Evolutionary conservation across 2,113 vertebrate species (phyloP), one percentile per base, ranked within the genome.

Genomic region (Rallus limicola): DNA sequence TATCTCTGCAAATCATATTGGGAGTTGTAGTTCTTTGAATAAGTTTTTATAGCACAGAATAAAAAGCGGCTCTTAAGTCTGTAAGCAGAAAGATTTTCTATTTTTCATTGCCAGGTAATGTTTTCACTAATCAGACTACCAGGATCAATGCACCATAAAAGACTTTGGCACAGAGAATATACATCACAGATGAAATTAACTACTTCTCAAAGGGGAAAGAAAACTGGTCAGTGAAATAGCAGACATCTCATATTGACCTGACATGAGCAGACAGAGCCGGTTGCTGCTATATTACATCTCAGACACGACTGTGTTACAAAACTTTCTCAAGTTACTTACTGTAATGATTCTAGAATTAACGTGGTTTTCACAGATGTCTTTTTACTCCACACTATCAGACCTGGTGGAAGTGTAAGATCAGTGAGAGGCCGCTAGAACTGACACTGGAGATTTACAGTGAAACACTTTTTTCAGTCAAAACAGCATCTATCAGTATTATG

Each of bases 31-130:
- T 71, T 91, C 79, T 90, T 95, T 5, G 15, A 94, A 18, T 50
- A 93, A 91, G 50, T 70, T 95, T 94, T 95, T 82, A 65, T 31
- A 91, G 21, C 26, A 63, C 3, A 68, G 64, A 96, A 78, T 70
- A 89, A 86, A 78, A 96, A 79, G 58, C 40, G n/a, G 36, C 25
- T 92, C 24, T 89, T 69, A 81, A 44, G 59, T 75, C 42, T 55
- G 31, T 56, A 92, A 56, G 28, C 7, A 14, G 58, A 90, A 90
- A 74, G 10, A 85, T 91, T 92, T 85, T 82, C 33, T 83, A 62
- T 76, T 93, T 94, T 82, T 78, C 63, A 84, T 23, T 82, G 60
- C 28, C 82, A 84, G 64, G 13, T 79, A 74, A 86, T 68, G 50
- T 28, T 95, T 91, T 69, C 10, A 6, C 50, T 92, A 92, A 96